Base-by-base conservation (phyloP, 2,888 invertebrate species). In the Griposia aprilina region DNA sequence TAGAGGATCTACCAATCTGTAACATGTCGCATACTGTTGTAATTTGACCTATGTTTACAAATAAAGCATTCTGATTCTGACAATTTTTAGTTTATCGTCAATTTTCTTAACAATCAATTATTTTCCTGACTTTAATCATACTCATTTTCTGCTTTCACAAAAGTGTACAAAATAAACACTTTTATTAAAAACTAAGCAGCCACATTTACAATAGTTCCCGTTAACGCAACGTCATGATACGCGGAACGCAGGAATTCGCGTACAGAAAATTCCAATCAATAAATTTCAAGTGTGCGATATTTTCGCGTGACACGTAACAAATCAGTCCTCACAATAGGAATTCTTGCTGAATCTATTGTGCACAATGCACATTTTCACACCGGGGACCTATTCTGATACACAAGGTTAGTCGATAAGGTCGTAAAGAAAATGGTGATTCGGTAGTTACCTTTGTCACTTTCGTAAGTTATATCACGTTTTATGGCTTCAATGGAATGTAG, bases 291-390 rank as follows among this genome's bases (percentile, higher is more conserved):
- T 83, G 88, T 74, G 80, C 86, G 86, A 88, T 89, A 87, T 85
- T 85, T 89, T 87, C 88, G 86, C 74, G 81, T 81, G 86, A 84
- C 88, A 84, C 78, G 83, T 86, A 89, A 90, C 91, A 91, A 92
- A 92, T 92, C 91, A 90, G 87, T 75, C 82, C 82, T 76, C 82
- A 90, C 91, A 91, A 91, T 90, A 90, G 91, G 86, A 87, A 88
- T 89, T 90, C 90, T 87, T 78, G 73, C 73, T 82, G 80, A 87
- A 88, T 90, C 87, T 87, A 90, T 89, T 89, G 89, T 90, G 87
- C 83, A 87, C 86, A 78, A 84, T 88, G 90, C 89, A 88, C 85
- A 85, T 84, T 84, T 86, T 85, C 86, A 81, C 89, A 84, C 86
- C 72, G 68, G 73, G 50, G 62, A 62, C 76, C 72, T 75, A 81